Conservation (phyloP, 2,797 vertebrate genomes). For the Acipenser transmontanus region DNA sequence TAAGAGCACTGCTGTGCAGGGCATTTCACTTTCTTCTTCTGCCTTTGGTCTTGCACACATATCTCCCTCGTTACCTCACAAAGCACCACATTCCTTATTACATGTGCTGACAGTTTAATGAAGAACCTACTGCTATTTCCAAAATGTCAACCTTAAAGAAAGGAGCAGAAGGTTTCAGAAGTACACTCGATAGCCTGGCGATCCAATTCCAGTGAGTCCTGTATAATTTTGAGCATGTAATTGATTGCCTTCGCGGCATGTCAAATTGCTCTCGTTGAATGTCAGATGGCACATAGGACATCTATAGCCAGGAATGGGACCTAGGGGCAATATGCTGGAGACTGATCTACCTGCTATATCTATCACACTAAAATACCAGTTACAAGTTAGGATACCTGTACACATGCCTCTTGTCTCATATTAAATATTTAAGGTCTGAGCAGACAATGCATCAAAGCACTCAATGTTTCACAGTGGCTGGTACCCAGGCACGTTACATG, state of each 20-base stretch:
- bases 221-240: neutral
- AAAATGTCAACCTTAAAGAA: conserved; percentile 2
- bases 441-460: too few species aligned
- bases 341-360: too few species aligned
- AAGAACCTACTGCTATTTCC: conserved; percentile 1
- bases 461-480: too few species aligned
- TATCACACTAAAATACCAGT: too few species aligned
- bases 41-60: neutral
- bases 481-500: too few species aligned
- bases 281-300: neutral
- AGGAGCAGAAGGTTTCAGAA: neutral
- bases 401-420: too few species aligned
- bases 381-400: too few species aligned
- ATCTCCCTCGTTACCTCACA: neutral
- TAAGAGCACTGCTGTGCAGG: neutral
- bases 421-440: too few species aligned
- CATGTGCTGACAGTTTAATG: conserved; percentile 1
- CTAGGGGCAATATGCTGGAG: too few species aligned
- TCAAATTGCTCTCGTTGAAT: conserved; percentile 1
- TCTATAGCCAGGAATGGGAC: neutral
- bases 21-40: neutral
- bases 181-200: neutral
- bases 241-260: neutral
- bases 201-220: neutral
- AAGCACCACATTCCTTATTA: conserved; percentile 1